Evolutionary conservation across 2,113 vertebrate species (phyloP), one percentile per base, ranked within the genome.

Genomic region (Excalfactoria chinensis): DNA sequence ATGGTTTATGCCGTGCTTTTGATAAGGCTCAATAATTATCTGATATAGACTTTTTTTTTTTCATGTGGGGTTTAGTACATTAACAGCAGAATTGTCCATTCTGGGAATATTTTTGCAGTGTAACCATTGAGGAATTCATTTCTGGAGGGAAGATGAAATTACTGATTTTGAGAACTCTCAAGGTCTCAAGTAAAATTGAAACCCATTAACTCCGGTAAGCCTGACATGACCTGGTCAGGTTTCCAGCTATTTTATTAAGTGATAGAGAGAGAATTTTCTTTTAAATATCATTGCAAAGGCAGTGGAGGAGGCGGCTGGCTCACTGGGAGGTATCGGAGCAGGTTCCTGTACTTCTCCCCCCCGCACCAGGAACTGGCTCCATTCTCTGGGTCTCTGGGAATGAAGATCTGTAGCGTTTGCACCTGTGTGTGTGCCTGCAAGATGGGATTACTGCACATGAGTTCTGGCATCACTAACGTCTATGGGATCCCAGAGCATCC

Each of bases 21-120:
- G 94, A 95, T 95, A 96, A 93, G 74, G 84, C 84, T 93, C 64
- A 48, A 48, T 83, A 87, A 67, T 87, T 92, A 94, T 90, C 69
- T 66, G 43, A n/a, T 75, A 66, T 51, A 35, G 64, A 72, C 43
- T 63, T 23, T 0, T 63, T 3, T 84, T 26, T 63, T 3, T 84
- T 26, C 2, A 0, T 69, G 59, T 6, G 1, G 23, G 64, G 77
- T 84, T 86, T 34, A 83, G 51, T 62, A 75, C 35, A 32, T 2
- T 44, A 87, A 69, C 43, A 83, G 53, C 62, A 78, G 75, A 72
- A 62, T 75, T 84, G 72, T 72, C 91, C 4, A 2, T 75, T 77
- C 41, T 64, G 40, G 72, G 46, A 91, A 67, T 93, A 77, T 69
- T 83, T 89, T 71, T 6, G 1, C 37, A 46, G 63, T 66, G 78